Conservation (phyloP, 2,797 vertebrate genomes). For the Coregonus sp. region DNA sequence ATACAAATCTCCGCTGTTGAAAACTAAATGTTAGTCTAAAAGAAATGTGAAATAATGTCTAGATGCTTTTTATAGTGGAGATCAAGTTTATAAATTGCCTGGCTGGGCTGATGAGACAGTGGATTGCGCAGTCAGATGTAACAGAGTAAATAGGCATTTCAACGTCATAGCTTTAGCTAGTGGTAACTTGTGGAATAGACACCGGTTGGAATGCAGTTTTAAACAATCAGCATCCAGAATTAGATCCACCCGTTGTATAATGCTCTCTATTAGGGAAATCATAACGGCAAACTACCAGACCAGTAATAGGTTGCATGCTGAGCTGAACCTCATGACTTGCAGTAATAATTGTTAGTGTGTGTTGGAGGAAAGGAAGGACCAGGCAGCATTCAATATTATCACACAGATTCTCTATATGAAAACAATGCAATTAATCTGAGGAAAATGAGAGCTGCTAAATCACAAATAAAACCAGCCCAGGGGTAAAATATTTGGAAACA, state of each 20-base stretch:
- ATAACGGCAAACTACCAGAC: conserved; percentile 33
- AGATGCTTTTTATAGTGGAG: too few relatives aligned
- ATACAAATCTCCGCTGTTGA: too few relatives aligned
- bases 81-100: too few relatives aligned
- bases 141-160: too few relatives aligned
- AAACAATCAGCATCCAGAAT: too few relatives aligned
- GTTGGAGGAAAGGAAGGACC: conserved; percentile 30
- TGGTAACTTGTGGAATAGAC: too few relatives aligned
- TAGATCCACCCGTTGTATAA: background rate
- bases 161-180: too few relatives aligned
- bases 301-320: conserved; percentile 43
- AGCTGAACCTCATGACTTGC: conserved; percentile 45
- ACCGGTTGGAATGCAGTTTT: too few relatives aligned
- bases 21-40: too few relatives aligned
- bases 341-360: conserved; percentile 53
- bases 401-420: conserved; percentile 28
- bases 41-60: too few relatives aligned
- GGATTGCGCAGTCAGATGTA: too few relatives aligned
- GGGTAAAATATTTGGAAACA: conserved; percentile 50
- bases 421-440: conserved; percentile 42
- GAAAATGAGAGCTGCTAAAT: conserved; percentile 45
- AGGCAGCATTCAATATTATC: conserved; percentile 50
- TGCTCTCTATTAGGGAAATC: conserved; percentile 47
- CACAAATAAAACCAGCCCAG: conserved; percentile 46
- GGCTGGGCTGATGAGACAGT: too few relatives aligned